Base-by-base conservation (phyloP, 2,113 vertebrate species). In the Isurus oxyrinchus region DNA sequence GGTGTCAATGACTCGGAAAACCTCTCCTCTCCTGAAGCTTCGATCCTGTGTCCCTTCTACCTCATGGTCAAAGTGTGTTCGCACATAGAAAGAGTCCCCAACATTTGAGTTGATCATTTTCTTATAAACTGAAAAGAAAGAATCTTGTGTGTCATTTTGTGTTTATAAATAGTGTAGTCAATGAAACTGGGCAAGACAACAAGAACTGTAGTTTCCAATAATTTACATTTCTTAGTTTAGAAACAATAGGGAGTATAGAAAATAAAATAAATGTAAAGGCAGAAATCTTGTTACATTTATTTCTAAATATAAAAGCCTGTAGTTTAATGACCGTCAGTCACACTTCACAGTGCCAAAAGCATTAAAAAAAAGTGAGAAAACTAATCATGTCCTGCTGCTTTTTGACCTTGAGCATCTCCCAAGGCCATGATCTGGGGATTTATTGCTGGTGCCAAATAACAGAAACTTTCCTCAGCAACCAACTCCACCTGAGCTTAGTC, bases 1-100 rank as follows among this genome's bases (percentile, higher is more conserved):
- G 0, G 99, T 99, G 97, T 99, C 99, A 97, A 99, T 96, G 96
- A 99, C 99, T 0, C 99, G 98, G 98, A 99, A 99, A 96, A 99
- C 97, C 0, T 99, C 99, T 0, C 99, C 99, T 0, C 99, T 98
- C 27, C 98, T 98, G 57, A 99, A 99, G 97, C 98, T 98, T 97
- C 99, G 97, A 53, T 98, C 98, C 0, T 97, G 97, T 0, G 97
- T 98, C 0, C 97, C 96, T 0, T 99, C 98, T 0, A 98, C 97
- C 96, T 99, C 98, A 0, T 99, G 98, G 97, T 99, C 99, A 86
- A 99, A 99, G 97, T 99, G 99, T 0, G 99, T 98, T 67, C 99
- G 99, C 97, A 99, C 97, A 97, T 99, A 99, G 97, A 99, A 99
- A 0, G 99, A 99, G 97, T 99, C 99, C 0, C 98, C 98, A 96